A percentile compares a stretch with the other conserved stretches of the same genome.
Conservation (phyloP, 2,797 vertebrate genomes). For the Danio jaintianensis region DNA sequence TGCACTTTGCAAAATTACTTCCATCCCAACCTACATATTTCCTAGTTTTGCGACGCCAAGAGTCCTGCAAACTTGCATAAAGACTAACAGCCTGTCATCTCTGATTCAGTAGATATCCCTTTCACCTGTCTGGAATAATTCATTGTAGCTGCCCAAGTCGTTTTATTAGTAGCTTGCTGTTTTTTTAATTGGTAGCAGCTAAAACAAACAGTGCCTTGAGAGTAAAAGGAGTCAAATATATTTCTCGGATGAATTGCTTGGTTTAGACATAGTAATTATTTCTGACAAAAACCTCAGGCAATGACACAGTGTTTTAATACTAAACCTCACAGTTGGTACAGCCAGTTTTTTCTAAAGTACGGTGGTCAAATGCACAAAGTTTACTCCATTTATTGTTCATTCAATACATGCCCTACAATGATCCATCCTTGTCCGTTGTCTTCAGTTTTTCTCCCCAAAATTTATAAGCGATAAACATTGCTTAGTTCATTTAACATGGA, state of each 20-base stretch:
- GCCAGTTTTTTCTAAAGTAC: neutral
- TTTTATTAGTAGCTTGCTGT: constrained; percentile 6
- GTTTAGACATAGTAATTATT: neutral
- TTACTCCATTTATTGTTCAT: no score
- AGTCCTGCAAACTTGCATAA: constrained; percentile 23
- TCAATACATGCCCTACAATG: no score
- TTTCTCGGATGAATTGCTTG: neutral
- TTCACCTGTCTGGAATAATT: constrained; percentile 24
- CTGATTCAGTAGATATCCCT: constrained; percentile 30
- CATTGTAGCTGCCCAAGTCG: neutral
- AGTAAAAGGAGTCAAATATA: neutral
- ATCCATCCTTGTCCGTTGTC: no score
- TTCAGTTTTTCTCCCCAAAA: no score
- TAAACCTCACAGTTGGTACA: neutral
- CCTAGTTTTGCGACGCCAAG: constrained; percentile 6
- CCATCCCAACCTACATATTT: constrained; percentile 34
- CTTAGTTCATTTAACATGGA: no score
- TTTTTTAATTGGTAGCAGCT: neutral
- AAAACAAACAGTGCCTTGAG: neutral
- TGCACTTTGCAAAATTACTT: constrained; percentile 38
- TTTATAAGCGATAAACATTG: no score
- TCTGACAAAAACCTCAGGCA: constrained; percentile 1
- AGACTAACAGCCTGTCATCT: constrained; percentile 31
- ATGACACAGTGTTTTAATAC: neutral
- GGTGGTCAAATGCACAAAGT: no score